Conservation (phyloP, 2,888 invertebrate genomes). For the Archips xylosteana region DNA sequence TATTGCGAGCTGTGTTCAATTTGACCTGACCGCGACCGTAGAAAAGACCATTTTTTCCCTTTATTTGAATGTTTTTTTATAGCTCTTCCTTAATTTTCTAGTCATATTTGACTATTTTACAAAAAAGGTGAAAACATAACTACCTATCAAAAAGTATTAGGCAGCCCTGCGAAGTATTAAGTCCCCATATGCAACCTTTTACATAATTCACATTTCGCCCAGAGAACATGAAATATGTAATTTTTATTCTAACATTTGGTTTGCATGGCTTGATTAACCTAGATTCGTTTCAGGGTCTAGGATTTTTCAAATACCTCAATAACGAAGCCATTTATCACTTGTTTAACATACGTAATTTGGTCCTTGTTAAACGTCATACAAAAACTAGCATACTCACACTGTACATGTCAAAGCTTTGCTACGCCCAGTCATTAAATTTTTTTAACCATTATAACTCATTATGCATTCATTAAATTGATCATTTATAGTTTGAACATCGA, state of each 20-base stretch:
- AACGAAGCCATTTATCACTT: neutral
- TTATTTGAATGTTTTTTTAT: too few relatives aligned
- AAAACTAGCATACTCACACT: neutral
- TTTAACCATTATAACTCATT: slow-evolving; percentile 12
- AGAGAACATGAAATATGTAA: neutral
- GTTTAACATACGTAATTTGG: neutral
- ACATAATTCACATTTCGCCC: too few relatives aligned
- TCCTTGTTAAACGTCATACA: neutral
- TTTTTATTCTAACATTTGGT: neutral
- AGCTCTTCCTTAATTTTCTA: too few relatives aligned
- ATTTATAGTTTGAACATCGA: neutral
- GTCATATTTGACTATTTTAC: too few relatives aligned
- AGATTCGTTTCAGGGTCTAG: slow-evolving; percentile 17
- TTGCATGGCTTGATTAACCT: neutral
- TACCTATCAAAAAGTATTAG: too few relatives aligned
- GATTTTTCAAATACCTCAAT: slow-evolving; percentile 9
- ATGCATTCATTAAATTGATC: slow-evolving; percentile 16
- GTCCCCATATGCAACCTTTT: too few relatives aligned
- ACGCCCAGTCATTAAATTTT: slow-evolving; percentile 9
- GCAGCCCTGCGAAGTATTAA: too few relatives aligned
- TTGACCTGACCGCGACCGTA: too few relatives aligned
- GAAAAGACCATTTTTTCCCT: too few relatives aligned
- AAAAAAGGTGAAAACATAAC: too few relatives aligned
- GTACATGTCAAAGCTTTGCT: slow-evolving; percentile 7
- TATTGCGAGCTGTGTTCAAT: too few relatives aligned